A percentile compares a stretch with the other conserved stretches of the same genome.
Evolutionary conservation across 2,113 vertebrate species (phyloP).

Genomic region (Crotophaga sulcirostris): DNA sequence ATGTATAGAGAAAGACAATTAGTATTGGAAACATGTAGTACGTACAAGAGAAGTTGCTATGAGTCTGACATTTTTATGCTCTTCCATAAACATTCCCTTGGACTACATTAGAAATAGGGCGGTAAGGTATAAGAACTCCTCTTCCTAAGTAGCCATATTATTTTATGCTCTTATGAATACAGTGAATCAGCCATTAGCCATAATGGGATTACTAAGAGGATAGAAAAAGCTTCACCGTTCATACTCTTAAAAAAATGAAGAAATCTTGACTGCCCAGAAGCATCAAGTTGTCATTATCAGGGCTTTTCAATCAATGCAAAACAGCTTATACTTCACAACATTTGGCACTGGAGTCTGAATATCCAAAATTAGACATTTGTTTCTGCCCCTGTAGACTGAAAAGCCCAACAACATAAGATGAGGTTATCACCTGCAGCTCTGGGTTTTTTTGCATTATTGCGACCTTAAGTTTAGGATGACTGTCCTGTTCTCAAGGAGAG

Average conservation of each 20-base stretch:
- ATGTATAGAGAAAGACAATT: not conserved
- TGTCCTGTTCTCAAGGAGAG: not conserved
- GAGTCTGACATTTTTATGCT: not conserved
- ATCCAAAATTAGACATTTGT: not conserved
- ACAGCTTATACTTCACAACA: not conserved
- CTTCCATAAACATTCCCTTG: not conserved
- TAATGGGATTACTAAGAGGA: conserved; percentile 11
- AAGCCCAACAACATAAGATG: not conserved
- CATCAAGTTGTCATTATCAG: not conserved
- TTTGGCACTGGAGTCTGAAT: not conserved
- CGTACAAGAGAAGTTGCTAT: not conserved
- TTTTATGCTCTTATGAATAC: not conserved
- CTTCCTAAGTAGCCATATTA: not conserved
- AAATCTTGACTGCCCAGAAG: conserved; percentile 7
- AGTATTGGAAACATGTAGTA: not conserved
- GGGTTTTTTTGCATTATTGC: conserved; percentile 1
- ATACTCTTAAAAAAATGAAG: not conserved
- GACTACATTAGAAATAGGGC: not conserved
- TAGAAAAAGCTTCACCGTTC: not conserved
- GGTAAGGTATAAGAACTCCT: not conserved
- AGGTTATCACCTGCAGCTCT: conserved; percentile 15
- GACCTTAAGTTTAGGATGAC: not conserved
- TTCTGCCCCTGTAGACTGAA: conserved; percentile 15
- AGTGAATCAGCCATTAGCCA: not conserved
- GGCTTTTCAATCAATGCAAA: conserved; percentile 30